Conservation (phyloP, 2,888 invertebrate species). For the Blera fallax region DNA sequence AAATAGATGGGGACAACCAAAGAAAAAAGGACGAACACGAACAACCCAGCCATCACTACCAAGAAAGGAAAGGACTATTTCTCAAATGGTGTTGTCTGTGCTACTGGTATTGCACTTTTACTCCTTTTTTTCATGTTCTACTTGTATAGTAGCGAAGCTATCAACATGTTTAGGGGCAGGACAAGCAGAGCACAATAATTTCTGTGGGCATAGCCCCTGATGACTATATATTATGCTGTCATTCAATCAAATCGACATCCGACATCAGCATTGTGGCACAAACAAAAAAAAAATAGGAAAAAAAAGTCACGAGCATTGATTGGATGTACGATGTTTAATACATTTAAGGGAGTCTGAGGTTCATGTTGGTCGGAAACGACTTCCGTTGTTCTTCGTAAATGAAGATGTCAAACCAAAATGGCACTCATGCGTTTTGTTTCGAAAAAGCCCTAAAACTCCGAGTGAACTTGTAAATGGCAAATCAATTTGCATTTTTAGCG, state of each 20-base stretch:
- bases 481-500: slow-evolving; percentile 40
- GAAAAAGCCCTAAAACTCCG: not conserved
- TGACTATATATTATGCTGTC: slow-evolving; percentile 46
- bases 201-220: slow-evolving; percentile 25
- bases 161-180: slow-evolving; percentile 21
- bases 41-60: not conserved
- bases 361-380: slow-evolving; percentile 1
- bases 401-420: slow-evolving; percentile 6
- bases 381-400: not conserved
- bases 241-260: slow-evolving; percentile 61
- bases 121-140: not conserved
- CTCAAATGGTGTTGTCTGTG: slow-evolving; percentile 12
- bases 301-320: slow-evolving; percentile 27
- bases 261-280: slow-evolving; percentile 21
- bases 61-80: slow-evolving; percentile 27
- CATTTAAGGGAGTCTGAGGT: slow-evolving; percentile 3
- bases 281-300: not conserved
- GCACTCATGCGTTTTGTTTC: not conserved
- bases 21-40: not conserved
- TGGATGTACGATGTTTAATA: slow-evolving; percentile 29
- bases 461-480: slow-evolving; percentile 5
- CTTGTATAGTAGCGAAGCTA: not conserved
- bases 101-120: slow-evolving; percentile 25
- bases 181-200: slow-evolving; percentile 14
- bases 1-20: not conserved